A percentile compares a stretch with the other conserved stretches of the same genome.
Evolutionary conservation across 2,888 invertebrate genomes (phyloP).

Genomic region (Hyles lineata): DNA sequence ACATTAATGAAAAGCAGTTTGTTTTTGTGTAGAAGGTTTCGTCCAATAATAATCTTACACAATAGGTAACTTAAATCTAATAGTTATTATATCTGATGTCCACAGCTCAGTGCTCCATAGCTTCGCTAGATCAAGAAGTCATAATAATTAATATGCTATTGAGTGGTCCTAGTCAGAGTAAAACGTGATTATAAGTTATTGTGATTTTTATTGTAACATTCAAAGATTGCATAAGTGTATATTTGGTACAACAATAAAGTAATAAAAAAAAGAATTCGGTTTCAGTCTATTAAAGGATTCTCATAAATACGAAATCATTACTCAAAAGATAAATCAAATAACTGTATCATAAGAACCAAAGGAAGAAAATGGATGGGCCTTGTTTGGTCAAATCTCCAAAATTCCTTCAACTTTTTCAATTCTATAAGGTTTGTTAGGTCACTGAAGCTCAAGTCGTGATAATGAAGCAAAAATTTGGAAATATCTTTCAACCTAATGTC

Average conservation of each 20-base stretch:
- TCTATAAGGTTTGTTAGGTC: not conserved
- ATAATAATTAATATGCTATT: too few relatives aligned
- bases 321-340: not conserved
- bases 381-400: not conserved
- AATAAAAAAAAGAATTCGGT: too few relatives aligned
- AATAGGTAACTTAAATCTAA: too few relatives aligned
- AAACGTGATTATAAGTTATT: too few relatives aligned
- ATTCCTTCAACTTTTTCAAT: constrained; percentile 9
- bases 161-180: too few relatives aligned
- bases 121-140: too few relatives aligned
- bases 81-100: too few relatives aligned
- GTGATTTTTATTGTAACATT: too few relatives aligned
- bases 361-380: not conserved
- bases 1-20: not conserved
- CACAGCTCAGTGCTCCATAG: too few relatives aligned
- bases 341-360: not conserved
- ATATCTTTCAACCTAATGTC: constrained; percentile 27
- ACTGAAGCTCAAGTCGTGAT: constrained; percentile 6
- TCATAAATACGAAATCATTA: not conserved
- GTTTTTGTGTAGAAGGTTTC: not conserved
- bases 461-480: constrained; percentile 16
- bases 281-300: too few relatives aligned
- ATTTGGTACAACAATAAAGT: too few relatives aligned
- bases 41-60: not conserved
- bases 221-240: too few relatives aligned